These are phyloP conservation scores for Luehdorfia chinensis DNA, from an alignment of 1,140 invertebrate species.

Conservation along the genomic window DNA sequence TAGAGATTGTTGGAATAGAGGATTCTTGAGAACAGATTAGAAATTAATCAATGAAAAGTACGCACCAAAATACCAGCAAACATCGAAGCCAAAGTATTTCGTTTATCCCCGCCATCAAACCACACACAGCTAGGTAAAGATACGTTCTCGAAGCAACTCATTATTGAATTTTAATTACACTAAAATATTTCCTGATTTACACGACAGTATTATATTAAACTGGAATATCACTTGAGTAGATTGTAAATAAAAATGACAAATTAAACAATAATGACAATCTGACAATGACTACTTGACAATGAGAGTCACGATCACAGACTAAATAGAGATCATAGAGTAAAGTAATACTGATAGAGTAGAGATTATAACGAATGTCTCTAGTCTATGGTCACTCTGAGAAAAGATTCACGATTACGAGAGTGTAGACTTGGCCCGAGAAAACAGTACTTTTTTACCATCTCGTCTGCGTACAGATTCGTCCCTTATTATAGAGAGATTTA, in stretches of 20 bases:
- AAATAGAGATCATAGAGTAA: not conserved
- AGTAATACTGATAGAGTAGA: not conserved
- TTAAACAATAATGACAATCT: slow-evolving; percentile 2
- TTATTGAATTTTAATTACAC: slow-evolving; percentile 27
- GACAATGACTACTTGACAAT: slow-evolving; percentile 1
- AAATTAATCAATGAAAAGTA: slow-evolving; percentile 24
- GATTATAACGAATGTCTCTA: not conserved
- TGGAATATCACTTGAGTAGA: not conserved
- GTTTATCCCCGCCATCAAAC: slow-evolving; percentile 71
- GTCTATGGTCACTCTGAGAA: no score
- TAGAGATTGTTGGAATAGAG: no score
- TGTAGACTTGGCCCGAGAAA: no score
- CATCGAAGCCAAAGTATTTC: slow-evolving; percentile 91
- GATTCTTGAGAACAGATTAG: not conserved
- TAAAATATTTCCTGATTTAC: not conserved
- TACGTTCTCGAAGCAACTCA: slow-evolving; percentile 72
- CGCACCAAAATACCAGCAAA: slow-evolving; percentile 89
- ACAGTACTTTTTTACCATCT: no score
- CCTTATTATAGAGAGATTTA: no score
- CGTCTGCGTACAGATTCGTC: no score
- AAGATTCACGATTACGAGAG: no score
- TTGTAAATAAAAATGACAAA: slow-evolving; percentile 10
- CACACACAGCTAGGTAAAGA: slow-evolving; percentile 67
- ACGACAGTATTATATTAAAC: slow-evolving; percentile 1
- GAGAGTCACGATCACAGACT: not conserved